A percentile compares a stretch with the other conserved stretches of the same genome.
Evolutionary conservation across 2,888 invertebrate genomes (phyloP).

Genomic region (Drosophila mayaguana): DNA sequence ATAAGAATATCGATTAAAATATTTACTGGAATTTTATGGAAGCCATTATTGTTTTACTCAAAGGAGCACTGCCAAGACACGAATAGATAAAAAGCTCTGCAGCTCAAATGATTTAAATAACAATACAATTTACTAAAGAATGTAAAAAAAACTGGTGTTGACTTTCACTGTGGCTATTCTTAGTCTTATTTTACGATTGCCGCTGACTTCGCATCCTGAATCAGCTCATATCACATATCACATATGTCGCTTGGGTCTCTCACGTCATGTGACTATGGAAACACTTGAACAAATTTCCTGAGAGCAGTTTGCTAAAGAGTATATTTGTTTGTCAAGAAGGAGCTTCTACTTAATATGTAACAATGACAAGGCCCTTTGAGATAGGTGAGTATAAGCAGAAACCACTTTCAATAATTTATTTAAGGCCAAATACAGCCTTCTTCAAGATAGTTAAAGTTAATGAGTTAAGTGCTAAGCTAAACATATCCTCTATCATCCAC

Average conservation of each 20-base stretch:
- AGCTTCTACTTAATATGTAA: neutral
- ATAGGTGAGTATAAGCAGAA: neutral
- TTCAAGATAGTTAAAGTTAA: no score
- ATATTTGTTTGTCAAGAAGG: neutral
- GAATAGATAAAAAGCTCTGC: neutral
- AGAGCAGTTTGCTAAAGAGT: neutral
- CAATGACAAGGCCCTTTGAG: neutral
- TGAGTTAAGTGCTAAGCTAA: no score
- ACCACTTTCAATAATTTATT: neutral
- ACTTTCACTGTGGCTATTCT: neutral
- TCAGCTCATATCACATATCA: neutral
- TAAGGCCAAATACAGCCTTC: no score
- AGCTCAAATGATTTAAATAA: neutral
- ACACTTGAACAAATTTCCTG: neutral
- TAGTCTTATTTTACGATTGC: neutral
- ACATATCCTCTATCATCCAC: no score
- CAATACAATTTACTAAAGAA: neutral
- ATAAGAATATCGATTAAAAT: neutral
- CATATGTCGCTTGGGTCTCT: neutral
- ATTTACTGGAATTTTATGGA: neutral
- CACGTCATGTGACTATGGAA: neutral
- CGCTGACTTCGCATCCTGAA: neutral
- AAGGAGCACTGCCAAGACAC: neutral
- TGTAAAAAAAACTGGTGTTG: neutral
- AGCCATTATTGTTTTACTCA: neutral